Evolutionary conservation across 2,888 invertebrate species (phyloP).

Genomic region (Drosophila picticornis): DNA sequence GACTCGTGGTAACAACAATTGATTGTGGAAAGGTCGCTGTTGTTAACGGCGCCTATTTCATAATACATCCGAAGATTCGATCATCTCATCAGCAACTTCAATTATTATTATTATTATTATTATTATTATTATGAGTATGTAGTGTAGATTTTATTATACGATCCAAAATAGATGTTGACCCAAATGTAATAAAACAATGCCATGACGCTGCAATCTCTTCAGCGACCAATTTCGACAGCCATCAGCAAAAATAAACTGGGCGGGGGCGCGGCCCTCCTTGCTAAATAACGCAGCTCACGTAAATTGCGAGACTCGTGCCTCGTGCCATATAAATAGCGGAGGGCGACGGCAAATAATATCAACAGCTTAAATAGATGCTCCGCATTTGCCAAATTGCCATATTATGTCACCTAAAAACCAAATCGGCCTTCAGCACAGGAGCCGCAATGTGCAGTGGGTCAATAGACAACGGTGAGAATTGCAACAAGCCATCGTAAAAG

Average conservation of each 20-base stretch:
- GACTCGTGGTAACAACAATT: constrained; percentile 46
- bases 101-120: neutral
- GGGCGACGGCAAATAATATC: constrained; percentile 25
- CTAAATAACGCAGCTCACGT: constrained; percentile 54
- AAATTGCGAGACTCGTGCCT: constrained; percentile 50
- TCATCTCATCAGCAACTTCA: constrained; percentile 8
- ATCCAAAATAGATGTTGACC: constrained; percentile 44
- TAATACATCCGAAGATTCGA: constrained; percentile 36
- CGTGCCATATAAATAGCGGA: constrained; percentile 29
- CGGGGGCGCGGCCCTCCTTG: constrained; percentile 29
- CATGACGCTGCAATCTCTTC: constrained; percentile 46
- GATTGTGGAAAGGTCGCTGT: constrained; percentile 39
- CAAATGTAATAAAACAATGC: constrained; percentile 42
- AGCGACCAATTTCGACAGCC: constrained; percentile 34
- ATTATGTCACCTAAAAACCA: constrained; percentile 40
- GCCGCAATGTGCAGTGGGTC: constrained; percentile 33
- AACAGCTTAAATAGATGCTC: constrained; percentile 33
- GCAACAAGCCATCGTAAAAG: constrained; percentile 42
- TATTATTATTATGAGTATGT: constrained; percentile 5
- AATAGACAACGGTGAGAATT: constrained; percentile 31
- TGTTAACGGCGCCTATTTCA: constrained; percentile 46
- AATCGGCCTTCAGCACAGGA: constrained; percentile 38
- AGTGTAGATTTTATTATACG: constrained; percentile 36
- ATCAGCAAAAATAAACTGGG: neutral
- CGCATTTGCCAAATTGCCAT: constrained; percentile 44